phyloP scores from a whole-genome alignment of 2,888 invertebrate species.

The Automeris io region DNA sequence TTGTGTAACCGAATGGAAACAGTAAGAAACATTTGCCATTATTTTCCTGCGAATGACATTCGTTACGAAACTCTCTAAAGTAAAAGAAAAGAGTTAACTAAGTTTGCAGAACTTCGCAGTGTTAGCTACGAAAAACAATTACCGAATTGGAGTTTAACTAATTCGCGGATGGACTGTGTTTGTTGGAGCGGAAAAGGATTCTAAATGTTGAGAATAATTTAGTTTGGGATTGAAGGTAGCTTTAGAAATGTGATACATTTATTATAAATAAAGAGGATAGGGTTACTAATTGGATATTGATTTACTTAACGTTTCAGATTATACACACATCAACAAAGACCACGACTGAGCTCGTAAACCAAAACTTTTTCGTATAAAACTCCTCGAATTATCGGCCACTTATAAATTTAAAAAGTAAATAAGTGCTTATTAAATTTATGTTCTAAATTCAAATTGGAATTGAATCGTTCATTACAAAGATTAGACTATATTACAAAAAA shows the following conservation, averaged over 20 bases:
- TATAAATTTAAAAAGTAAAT: no score
- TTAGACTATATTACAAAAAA: no score
- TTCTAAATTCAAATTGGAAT: no score
- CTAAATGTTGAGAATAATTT: constrained; percentile 2
- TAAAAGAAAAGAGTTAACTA: constrained; percentile 50
- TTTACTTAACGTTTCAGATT: no score
- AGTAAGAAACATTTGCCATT: constrained; percentile 41
- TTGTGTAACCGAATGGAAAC: constrained; percentile 21
- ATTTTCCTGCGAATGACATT: constrained; percentile 62
- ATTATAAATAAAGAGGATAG: neutral
- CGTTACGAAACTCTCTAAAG: constrained; percentile 38
- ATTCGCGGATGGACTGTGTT: constrained; percentile 25
- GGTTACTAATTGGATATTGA: no score
- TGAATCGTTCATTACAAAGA: no score
- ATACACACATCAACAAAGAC: no score
- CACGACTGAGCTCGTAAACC: no score
- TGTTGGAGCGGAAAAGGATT: constrained; percentile 10
- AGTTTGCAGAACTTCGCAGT: constrained; percentile 35
- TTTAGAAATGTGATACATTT: neutral
- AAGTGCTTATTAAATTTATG: no score
- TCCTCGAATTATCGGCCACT: no score
- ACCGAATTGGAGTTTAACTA: constrained; percentile 40
- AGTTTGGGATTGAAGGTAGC: neutral
- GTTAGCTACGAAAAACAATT: constrained; percentile 52
- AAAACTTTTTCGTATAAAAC: no score